These are phyloP conservation scores for Nematopogon swammerdamellus DNA, from an alignment of 2,888 invertebrate genomes.

Conservation along the genomic window DNA sequence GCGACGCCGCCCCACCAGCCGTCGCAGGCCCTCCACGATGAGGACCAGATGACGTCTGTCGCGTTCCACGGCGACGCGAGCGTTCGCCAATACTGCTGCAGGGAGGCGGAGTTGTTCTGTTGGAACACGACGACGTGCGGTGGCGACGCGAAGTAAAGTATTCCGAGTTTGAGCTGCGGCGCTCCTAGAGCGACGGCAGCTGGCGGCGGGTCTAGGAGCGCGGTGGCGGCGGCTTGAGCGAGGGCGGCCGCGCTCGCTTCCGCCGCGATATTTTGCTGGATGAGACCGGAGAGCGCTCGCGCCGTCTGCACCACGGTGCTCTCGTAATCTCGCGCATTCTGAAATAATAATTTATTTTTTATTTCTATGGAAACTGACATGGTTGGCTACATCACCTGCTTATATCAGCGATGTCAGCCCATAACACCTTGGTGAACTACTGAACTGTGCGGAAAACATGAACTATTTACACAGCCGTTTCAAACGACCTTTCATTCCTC, in stretches of 20 bases:
- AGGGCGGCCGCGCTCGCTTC: constrained; percentile 37
- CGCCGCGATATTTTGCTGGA: constrained; percentile 37
- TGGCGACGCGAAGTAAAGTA: constrained; percentile 40
- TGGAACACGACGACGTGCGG: constrained; percentile 40
- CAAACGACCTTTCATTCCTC: not conserved
- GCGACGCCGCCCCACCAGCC: constrained; percentile 49
- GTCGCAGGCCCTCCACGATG: constrained; percentile 47
- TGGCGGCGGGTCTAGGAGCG: constrained; percentile 34
- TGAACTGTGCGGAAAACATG: no score
- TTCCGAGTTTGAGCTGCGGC: constrained; percentile 46
- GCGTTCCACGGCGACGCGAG: constrained; percentile 50
- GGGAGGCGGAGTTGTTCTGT: constrained; percentile 44
- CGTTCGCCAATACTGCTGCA: constrained; percentile 54
- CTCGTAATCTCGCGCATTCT: constrained; percentile 44
- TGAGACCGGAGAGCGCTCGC: constrained; percentile 42
- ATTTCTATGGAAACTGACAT: no score
- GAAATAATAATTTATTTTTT: constrained; percentile 11
- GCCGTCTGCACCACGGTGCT: constrained; percentile 41
- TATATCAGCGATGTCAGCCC: no score
- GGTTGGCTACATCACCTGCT: no score
- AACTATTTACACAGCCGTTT: no score
- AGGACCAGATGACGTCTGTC: constrained; percentile 40
- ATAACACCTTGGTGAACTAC: no score
- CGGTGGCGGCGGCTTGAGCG: constrained; percentile 40
- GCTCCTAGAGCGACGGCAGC: constrained; percentile 48